Percentiles rank a stretch among this genome's conserved stretches.
These are phyloP conservation scores for Timema podura DNA, from an alignment of 2,888 invertebrate genomes.

Conservation along the genomic window DNA sequence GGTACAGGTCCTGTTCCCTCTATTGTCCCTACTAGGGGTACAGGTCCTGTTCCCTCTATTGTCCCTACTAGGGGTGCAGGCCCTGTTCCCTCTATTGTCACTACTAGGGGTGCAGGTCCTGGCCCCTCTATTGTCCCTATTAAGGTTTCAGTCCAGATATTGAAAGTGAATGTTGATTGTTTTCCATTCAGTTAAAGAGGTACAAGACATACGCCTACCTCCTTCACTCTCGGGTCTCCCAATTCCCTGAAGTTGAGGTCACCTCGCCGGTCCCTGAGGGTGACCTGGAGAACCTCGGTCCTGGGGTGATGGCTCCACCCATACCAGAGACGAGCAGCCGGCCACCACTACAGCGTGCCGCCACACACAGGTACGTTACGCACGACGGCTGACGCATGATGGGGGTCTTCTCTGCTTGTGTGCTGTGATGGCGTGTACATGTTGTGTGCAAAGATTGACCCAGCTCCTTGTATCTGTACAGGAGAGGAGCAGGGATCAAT, in stretches of 20 bases:
- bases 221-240: slow-evolving; percentile 63
- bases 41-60: no score
- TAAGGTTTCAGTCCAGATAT: background rate
- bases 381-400: slow-evolving; percentile 80
- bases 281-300: slow-evolving; percentile 37
- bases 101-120: no score
- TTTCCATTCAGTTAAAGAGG: slow-evolving; percentile 63
- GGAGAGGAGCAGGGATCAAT: background rate
- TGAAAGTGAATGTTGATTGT: slow-evolving; percentile 10
- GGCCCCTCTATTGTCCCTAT: no score
- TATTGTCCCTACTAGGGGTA: no score
- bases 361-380: no score
- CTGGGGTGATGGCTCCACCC: slow-evolving; percentile 33
- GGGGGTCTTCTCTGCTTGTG: slow-evolving; percentile 79
- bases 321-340: slow-evolving; percentile 37
- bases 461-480: background rate
- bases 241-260: slow-evolving; percentile 51
- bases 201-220: slow-evolving; percentile 78
- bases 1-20: no score
- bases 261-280: slow-evolving; percentile 53
- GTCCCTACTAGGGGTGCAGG: no score
- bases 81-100: no score
- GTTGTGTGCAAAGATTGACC: background rate
- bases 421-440: slow-evolving; percentile 40
- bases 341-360: no score